Evolutionary conservation across 2,113 vertebrate genomes (phyloP).

Genomic region (Emydura subglobosa): DNA sequence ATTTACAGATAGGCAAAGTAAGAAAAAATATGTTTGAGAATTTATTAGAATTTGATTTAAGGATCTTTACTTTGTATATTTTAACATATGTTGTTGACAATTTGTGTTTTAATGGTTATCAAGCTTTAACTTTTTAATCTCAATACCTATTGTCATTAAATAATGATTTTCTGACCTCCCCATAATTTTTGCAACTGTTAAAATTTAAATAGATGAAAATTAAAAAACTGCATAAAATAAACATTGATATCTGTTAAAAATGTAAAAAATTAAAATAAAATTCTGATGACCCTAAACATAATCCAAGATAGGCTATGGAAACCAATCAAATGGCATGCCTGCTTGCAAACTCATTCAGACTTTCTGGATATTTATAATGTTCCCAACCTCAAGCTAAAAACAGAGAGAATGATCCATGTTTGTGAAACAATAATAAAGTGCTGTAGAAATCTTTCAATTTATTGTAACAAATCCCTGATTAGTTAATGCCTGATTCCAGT

Average conservation of each 20-base stretch:
- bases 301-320: not conserved
- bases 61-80: too few relatives aligned
- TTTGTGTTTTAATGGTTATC: not conserved
- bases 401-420: not conserved
- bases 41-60: not conserved
- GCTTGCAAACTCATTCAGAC: not conserved
- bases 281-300: not conserved
- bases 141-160: not conserved
- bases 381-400: not conserved
- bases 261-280: not conserved
- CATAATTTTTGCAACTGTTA: not conserved
- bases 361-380: not conserved
- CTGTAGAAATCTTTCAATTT: not conserved
- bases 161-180: not conserved
- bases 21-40: not conserved
- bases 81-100: not conserved
- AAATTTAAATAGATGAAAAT: not conserved
- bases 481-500: not conserved
- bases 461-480: not conserved
- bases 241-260: not conserved
- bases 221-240: not conserved
- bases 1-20: not conserved
- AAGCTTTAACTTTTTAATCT: not conserved
- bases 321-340: not conserved
- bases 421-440: not conserved